These are phyloP conservation scores for Phaethornis superciliosus DNA, from an alignment of 2,113 vertebrate genomes.

Conservation along the genomic window DNA sequence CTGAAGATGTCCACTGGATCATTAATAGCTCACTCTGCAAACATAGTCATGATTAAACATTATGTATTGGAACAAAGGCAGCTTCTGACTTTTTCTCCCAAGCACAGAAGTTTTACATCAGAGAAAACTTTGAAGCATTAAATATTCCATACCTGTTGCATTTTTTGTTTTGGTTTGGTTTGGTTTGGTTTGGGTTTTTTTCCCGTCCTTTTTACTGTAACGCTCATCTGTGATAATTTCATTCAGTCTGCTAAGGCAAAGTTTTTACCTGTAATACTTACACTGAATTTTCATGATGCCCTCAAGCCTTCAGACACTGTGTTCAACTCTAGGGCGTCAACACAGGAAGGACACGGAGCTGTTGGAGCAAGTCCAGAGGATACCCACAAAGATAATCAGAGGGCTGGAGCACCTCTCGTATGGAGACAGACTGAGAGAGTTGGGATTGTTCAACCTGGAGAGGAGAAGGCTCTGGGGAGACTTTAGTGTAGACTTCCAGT, in stretches of 20 bases:
- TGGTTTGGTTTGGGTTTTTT: accelerated
- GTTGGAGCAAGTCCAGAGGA: too few relatives aligned
- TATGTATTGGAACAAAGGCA: not conserved
- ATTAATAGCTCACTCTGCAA: not conserved
- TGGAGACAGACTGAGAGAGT: too few relatives aligned
- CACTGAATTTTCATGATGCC: not conserved
- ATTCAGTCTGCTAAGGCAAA: not conserved
- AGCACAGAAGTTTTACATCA: not conserved
- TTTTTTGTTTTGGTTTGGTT: too few relatives aligned
- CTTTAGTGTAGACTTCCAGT: too few relatives aligned
- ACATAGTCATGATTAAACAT: not conserved
- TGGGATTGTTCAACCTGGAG: too few relatives aligned
- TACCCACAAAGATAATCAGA: too few relatives aligned
- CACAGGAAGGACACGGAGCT: too few relatives aligned
- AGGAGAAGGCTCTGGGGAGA: too few relatives aligned
- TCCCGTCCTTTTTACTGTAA: not conserved
- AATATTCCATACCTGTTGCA: not conserved
- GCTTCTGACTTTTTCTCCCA: not conserved
- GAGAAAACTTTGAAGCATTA: not conserved
- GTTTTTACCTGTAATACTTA: not conserved
- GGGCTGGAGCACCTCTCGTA: too few relatives aligned
- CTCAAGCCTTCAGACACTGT: not conserved
- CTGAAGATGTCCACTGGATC: not conserved
- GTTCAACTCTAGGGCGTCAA: too few relatives aligned
- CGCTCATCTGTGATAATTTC: not conserved